These are phyloP conservation scores for human DNA, from an alignment of 2,113 vertebrate genomes.

Conservation along the genomic window GRCh38 chr1:76684001-76684500, in stretches of 20 bases:
- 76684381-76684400: background rate
- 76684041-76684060: background rate
- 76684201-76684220: fast-evolving
- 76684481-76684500: background rate
- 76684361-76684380: background rate
- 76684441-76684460: too few relatives aligned
- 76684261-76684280: background rate
- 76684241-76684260: fast-evolving
- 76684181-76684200: too few relatives aligned
- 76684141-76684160: background rate
- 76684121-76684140: background rate
- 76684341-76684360: background rate
- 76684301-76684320: fast-evolving
- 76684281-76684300: background rate
- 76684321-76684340: background rate
- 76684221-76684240: background rate
- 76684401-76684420: background rate
- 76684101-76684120: background rate
- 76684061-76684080: too few relatives aligned
- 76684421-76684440: background rate
- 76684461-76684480: background rate
- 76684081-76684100: background rate
- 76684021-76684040: background rate
- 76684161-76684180: background rate
- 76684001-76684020: background rate